Evolutionary conservation across 2,888 invertebrate genomes (phyloP).

Genomic region (Tachina fera): DNA sequence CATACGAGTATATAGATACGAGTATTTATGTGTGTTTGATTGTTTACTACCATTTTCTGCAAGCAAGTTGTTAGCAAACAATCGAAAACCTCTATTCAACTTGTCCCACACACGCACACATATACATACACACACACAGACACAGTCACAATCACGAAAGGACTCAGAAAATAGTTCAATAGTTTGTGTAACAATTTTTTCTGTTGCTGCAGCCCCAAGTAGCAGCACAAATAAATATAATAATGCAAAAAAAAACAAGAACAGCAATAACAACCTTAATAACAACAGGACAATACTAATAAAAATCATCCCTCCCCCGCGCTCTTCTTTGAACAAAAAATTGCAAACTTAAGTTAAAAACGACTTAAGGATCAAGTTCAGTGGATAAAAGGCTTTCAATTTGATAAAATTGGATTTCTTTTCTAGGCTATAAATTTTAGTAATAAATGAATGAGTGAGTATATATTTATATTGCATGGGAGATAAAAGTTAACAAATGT

Average conservation of each 20-base stretch:
- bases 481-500: too few species aligned
- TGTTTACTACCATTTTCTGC: conserved; percentile 26
- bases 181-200: conserved; percentile 69
- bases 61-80: conserved; percentile 45
- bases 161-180: conserved; percentile 67
- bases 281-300: conserved; percentile 50
- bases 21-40: background rate
- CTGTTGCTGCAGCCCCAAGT: conserved; percentile 49
- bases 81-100: conserved; percentile 34
- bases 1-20: too few species aligned
- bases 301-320: background rate
- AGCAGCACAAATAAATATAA: conserved; percentile 45
- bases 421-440: too few species aligned
- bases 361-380: conserved; percentile 12
- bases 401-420: background rate
- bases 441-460: too few species aligned
- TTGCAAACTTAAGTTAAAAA: background rate
- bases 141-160: conserved; percentile 13
- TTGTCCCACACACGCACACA: conserved; percentile 21
- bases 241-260: conserved; percentile 27
- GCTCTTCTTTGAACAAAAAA: conserved; percentile 1
- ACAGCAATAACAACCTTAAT: conserved; percentile 38
- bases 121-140: background rate
- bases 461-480: too few species aligned
- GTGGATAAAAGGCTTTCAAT: background rate